Evolutionary conservation across 2,888 invertebrate species (phyloP).

Genomic region (Pandemis heparana): DNA sequence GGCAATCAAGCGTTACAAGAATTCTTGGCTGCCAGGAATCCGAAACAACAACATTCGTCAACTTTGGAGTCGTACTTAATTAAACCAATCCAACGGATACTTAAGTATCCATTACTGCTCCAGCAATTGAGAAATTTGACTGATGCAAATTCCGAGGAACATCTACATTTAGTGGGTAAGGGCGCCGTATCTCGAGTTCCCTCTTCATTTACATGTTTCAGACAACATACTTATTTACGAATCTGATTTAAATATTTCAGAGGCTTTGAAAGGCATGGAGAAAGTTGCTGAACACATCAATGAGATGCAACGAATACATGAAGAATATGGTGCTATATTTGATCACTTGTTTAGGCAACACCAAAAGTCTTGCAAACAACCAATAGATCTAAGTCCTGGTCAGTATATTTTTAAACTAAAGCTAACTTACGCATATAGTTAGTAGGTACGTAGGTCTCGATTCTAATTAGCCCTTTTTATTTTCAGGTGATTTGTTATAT

Average conservation of each 20-base stretch:
- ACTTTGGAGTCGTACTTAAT: slow-evolving; percentile 99
- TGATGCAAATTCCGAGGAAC: slow-evolving; percentile 96
- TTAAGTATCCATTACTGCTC: slow-evolving; percentile 97
- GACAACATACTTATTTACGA: slow-evolving; percentile 39
- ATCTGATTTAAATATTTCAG: slow-evolving; percentile 79
- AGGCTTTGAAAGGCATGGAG: slow-evolving; percentile 98
- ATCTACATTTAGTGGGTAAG: slow-evolving; percentile 96
- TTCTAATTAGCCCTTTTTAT: slow-evolving; percentile 38
- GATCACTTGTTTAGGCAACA: slow-evolving; percentile 98
- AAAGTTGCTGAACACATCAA: slow-evolving; percentile 99
- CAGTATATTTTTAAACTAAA: slow-evolving; percentile 46
- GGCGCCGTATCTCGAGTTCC: slow-evolving; percentile 41
- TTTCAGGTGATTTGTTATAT: slow-evolving; percentile 96
- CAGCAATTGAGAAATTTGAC: slow-evolving; percentile 98
- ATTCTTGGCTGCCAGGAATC: slow-evolving; percentile 97
- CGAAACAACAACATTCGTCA: slow-evolving; percentile 98
- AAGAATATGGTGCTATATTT: slow-evolving; percentile 99
- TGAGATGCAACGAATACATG: slow-evolving; percentile 99
- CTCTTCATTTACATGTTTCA: slow-evolving; percentile 32
- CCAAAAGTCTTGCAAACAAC: slow-evolving; percentile 97
- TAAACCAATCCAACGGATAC: slow-evolving; percentile 99
- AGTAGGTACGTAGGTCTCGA: background rate
- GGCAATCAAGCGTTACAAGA: slow-evolving; percentile 98
- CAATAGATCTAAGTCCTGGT: slow-evolving; percentile 97
- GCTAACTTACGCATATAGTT: background rate